These are phyloP conservation scores for Dicentrarchus labrax DNA, from an alignment of 2,113 vertebrate genomes.

Conservation along the genomic window DNA sequence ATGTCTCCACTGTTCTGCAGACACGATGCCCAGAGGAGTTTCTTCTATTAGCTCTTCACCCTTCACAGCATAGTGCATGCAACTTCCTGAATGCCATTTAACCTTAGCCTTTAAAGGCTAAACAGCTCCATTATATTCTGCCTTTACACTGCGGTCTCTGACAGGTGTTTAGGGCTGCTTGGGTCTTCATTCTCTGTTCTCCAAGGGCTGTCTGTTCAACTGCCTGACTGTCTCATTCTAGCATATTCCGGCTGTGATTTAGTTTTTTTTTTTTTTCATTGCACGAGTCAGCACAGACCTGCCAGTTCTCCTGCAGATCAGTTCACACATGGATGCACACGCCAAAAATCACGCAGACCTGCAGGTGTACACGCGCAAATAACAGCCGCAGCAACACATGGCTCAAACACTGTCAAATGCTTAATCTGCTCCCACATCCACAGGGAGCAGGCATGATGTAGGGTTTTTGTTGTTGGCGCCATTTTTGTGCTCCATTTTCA, in stretches of 20 bases:
- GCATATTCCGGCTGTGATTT: constrained; percentile 34
- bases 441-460: constrained; percentile 60
- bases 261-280: constrained; percentile 27
- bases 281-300: constrained; percentile 30
- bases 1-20: constrained; percentile 27
- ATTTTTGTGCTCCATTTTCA: constrained; percentile 70
- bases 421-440: constrained; percentile 65
- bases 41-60: constrained; percentile 39
- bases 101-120: constrained; percentile 67
- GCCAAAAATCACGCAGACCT: constrained; percentile 13
- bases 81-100: constrained; percentile 70
- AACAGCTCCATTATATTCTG: constrained; percentile 52
- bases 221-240: constrained; percentile 36
- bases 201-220: constrained; percentile 44
- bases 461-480: constrained; percentile 59
- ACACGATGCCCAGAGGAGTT: constrained; percentile 37
- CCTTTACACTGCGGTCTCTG: constrained; percentile 41
- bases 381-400: constrained; percentile 59
- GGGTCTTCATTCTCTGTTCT: constrained; percentile 46
- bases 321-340: constrained; percentile 39
- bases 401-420: constrained; percentile 62
- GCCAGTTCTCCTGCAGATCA: constrained; percentile 48
- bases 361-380: constrained; percentile 45
- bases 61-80: constrained; percentile 41
- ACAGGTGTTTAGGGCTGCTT: constrained; percentile 57